phyloP scores from a whole-genome alignment of 1,140 invertebrate genomes.

The Capitella teleta region DNA sequence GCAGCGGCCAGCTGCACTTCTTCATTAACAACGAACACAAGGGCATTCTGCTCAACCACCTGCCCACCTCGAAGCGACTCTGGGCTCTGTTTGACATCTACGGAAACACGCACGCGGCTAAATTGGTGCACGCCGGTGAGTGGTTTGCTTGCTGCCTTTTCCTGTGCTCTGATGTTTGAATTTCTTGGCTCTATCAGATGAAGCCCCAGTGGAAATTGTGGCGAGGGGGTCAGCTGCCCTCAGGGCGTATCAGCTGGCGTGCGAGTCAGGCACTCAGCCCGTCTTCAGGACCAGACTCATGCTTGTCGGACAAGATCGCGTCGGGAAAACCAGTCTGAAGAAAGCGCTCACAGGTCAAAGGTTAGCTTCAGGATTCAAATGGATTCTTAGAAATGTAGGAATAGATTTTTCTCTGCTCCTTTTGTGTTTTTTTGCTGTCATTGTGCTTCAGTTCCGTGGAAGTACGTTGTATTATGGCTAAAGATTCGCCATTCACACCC shows the following conservation, averaged over 20 bases:
- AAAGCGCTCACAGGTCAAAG: constrained; percentile 26
- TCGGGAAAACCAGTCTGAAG: constrained; percentile 36
- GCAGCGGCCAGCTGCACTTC: constrained; percentile 31
- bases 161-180: neutral
- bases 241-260: constrained; percentile 36
- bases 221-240: constrained; percentile 39
- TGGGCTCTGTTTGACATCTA: constrained; percentile 42
- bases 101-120: constrained; percentile 36
- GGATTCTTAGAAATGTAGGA: too few species aligned
- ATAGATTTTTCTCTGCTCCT: too few species aligned
- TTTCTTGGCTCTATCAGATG: constrained; percentile 23
- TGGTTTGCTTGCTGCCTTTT: constrained; percentile 3
- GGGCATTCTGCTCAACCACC: constrained; percentile 28
- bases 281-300: constrained; percentile 36
- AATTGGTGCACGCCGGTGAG: constrained; percentile 36
- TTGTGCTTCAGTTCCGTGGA: too few species aligned
- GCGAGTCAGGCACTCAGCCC: constrained; percentile 31
- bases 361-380: too few species aligned
- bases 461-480: too few species aligned
- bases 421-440: too few species aligned
- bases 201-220: constrained; percentile 38
- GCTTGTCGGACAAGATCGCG: constrained; percentile 35
- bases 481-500: too few species aligned
- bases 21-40: constrained; percentile 40
- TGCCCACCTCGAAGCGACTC: constrained; percentile 30